Conservation (phyloP, 2,113 vertebrate genomes). For the Uria aalge region DNA sequence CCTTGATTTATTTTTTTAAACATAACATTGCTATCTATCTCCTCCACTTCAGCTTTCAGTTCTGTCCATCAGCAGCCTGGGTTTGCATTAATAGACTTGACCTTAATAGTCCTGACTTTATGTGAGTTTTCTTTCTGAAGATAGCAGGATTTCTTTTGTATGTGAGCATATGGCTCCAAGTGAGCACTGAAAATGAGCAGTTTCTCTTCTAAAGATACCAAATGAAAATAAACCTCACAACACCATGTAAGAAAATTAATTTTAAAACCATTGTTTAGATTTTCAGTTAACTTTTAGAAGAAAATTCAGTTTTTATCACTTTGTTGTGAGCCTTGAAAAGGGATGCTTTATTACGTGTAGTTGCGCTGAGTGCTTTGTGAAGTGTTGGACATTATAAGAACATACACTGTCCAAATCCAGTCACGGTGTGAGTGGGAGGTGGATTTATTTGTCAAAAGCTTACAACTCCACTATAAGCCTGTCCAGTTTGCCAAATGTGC, state of each 20-base stretch:
- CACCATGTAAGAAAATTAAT: background rate
- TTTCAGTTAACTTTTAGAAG: background rate
- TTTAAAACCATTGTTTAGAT: background rate
- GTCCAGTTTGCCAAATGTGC: background rate
- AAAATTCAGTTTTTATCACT: background rate
- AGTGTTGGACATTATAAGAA: background rate
- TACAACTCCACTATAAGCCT: background rate
- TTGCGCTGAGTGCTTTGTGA: background rate
- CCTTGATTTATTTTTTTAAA: background rate
- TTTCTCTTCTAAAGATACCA: conserved; percentile 22
- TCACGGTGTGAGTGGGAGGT: background rate
- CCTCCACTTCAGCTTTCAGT: background rate
- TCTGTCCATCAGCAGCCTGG: background rate
- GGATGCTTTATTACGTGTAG: background rate
- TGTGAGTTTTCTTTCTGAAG: background rate
- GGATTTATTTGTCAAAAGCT: background rate
- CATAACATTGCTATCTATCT: background rate
- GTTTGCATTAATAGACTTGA: background rate
- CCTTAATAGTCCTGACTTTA: background rate
- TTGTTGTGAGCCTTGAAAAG: conserved; percentile 14
- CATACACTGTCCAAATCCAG: background rate
- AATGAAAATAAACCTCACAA: background rate
- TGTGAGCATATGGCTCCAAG: background rate
- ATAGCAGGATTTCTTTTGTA: background rate
- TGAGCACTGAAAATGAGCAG: background rate